Evolutionary conservation across 1,140 invertebrate genomes (phyloP).

Genomic region (Gerris buenoi): DNA sequence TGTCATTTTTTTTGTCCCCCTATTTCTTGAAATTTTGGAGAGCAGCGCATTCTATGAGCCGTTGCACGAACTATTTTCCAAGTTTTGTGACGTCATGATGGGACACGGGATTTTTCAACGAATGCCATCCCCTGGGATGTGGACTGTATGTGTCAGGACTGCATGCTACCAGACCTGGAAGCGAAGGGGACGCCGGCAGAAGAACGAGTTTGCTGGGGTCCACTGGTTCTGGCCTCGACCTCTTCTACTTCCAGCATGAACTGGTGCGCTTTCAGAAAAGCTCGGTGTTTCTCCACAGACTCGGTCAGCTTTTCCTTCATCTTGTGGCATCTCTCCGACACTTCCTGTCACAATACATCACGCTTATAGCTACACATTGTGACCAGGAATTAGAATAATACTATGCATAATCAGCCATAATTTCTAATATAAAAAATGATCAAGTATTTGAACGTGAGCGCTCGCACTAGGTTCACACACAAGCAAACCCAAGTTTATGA

Average conservation of each 20-base stretch:
- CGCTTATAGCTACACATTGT: too few species aligned
- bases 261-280: background rate
- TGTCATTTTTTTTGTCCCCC: background rate
- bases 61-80: background rate
- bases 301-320: background rate
- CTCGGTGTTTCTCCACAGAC: background rate
- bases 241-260: background rate
- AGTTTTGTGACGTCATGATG: background rate
- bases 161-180: background rate
- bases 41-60: background rate
- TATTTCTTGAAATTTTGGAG: background rate
- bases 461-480: background rate
- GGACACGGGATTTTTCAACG: background rate
- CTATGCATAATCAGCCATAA: background rate
- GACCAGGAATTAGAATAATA: background rate
- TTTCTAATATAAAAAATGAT: background rate
- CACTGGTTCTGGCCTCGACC: background rate
- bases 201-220: too few species aligned
- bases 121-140: background rate
- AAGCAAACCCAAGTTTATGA: background rate
- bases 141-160: background rate
- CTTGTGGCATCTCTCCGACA: background rate
- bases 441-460: background rate
- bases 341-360: too few species aligned
- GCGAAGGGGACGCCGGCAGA: background rate